phyloP scores from a whole-genome alignment of 2,888 invertebrate species.

The Melanchra persicariae region DNA sequence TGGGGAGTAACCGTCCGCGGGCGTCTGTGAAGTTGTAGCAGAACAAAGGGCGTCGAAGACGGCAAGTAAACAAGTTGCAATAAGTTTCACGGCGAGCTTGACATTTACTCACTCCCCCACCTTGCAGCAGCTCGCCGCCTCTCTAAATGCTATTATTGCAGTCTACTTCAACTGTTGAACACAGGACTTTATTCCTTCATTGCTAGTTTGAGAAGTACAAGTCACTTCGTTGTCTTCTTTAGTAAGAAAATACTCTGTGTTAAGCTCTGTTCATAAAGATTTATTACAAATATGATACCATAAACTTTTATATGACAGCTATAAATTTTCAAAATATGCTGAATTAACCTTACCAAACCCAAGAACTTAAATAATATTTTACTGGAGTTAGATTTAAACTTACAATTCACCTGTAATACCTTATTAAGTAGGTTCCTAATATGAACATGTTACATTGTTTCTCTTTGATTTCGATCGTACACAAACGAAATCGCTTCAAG shows the following conservation, averaged over 20 bases:
- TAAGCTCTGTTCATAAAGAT: slow-evolving; percentile 22
- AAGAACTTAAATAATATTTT: background rate
- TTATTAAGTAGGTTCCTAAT: background rate
- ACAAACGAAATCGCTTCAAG: slow-evolving; percentile 33
- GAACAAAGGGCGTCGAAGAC: slow-evolving; percentile 85
- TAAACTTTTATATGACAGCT: background rate
- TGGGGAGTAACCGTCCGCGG: slow-evolving; percentile 80
- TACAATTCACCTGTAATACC: background rate
- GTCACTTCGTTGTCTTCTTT: slow-evolving; percentile 54
- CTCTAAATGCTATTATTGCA: slow-evolving; percentile 80
- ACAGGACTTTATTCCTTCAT: slow-evolving; percentile 47
- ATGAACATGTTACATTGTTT: background rate
- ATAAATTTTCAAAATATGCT: background rate
- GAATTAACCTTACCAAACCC: background rate
- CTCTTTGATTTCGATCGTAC: slow-evolving; percentile 36
- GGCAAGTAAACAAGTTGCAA: slow-evolving; percentile 87
- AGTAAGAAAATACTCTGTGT: slow-evolving; percentile 18
- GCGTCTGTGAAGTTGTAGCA: slow-evolving; percentile 83
- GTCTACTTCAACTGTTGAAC: slow-evolving; percentile 71
- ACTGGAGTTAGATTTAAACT: background rate
- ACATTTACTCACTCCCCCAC: slow-evolving; percentile 74
- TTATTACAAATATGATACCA: slow-evolving; percentile 8
- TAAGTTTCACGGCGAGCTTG: slow-evolving; percentile 82
- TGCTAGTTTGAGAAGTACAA: slow-evolving; percentile 53
- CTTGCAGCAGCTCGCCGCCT: slow-evolving; percentile 67